Conservation (phyloP, 2,113 vertebrate species). For the Actinemys pallida region DNA sequence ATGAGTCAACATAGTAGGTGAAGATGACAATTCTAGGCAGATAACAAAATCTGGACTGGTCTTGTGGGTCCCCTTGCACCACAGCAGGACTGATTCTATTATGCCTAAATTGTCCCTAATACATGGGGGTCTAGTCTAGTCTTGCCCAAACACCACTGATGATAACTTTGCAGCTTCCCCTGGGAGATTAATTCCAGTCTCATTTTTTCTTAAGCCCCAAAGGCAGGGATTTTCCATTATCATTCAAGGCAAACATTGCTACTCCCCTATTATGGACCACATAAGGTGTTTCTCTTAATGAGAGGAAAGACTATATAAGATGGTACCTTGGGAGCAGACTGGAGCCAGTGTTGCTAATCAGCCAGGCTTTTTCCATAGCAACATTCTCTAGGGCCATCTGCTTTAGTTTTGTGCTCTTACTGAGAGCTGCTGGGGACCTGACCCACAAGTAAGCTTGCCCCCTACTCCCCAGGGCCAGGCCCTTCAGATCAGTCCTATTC, state of each 20-base stretch:
- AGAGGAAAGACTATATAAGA: not conserved
- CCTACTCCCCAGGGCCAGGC: fast-evolving
- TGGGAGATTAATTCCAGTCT: not conserved
- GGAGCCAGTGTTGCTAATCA: slow-evolving; percentile 25
- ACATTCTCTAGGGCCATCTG: slow-evolving; percentile 11
- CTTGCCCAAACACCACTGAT: fast-evolving
- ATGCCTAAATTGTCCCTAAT: not conserved
- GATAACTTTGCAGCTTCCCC: not conserved
- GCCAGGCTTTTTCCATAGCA: slow-evolving; percentile 1
- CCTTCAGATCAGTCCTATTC: not conserved
- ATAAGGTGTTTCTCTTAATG: not conserved
- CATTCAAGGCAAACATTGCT: not conserved
- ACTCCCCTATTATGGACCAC: not conserved
- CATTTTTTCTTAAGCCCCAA: not conserved
- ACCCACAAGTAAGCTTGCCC: slow-evolving; percentile 23
- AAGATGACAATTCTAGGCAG: not conserved
- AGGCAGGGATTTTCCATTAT: not conserved
- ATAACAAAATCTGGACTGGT: fast-evolving
- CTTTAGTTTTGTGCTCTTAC: slow-evolving; percentile 50
- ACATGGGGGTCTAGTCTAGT: not conserved
- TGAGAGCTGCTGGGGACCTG: slow-evolving; percentile 40
- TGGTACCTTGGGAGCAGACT: not conserved
- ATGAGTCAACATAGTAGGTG: not conserved
- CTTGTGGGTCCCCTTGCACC: not conserved
- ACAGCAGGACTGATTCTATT: not conserved